Percentiles rank a stretch among this genome's conserved stretches.
phyloP scores from a whole-genome alignment of 2,888 invertebrate species.

The Nymphalis c-album region DNA sequence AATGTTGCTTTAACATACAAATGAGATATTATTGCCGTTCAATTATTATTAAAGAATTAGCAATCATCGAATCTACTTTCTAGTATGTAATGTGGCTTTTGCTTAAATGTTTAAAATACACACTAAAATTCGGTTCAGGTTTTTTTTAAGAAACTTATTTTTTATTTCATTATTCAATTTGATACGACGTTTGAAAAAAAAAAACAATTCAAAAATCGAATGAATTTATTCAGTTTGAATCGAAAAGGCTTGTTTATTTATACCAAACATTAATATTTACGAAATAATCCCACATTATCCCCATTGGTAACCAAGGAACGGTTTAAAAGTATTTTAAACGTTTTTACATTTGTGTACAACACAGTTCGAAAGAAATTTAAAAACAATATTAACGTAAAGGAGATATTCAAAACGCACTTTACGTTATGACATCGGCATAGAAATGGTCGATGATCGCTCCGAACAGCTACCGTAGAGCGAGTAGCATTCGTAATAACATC shows the following conservation, averaged over 20 bases:
- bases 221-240: no score
- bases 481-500: slow-evolving; percentile 58
- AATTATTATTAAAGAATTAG: no score
- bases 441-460: slow-evolving; percentile 61
- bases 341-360: slow-evolving; percentile 38
- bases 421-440: slow-evolving; percentile 59
- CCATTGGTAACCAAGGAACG: slow-evolving; percentile 35
- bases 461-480: slow-evolving; percentile 66
- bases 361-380: slow-evolving; percentile 46
- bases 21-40: no score
- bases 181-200: no score
- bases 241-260: not conserved
- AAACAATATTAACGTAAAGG: slow-evolving; percentile 47
- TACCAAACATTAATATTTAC: not conserved
- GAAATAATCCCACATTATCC: slow-evolving; percentile 19
- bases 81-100: no score
- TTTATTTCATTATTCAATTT: no score
- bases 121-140: no score
- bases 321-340: slow-evolving; percentile 39
- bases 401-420: slow-evolving; percentile 67
- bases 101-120: no score
- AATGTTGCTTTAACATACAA: no score
- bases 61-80: no score
- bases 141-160: no score
- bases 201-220: no score